Base-by-base conservation (phyloP, 1,140 invertebrate genomes). In the Diabrotica undecimpunctata region DNA sequence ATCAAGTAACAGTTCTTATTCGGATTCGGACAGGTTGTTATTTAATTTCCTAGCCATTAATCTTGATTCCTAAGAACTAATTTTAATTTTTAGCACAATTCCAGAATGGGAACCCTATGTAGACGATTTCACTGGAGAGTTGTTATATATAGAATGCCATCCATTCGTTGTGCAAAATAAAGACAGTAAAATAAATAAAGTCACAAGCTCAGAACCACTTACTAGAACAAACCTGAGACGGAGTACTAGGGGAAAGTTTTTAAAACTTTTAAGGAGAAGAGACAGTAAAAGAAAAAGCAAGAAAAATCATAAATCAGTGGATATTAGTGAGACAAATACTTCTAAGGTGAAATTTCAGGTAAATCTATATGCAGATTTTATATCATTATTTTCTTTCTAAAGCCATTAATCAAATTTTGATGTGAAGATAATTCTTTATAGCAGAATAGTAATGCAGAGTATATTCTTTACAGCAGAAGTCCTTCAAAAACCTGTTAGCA, bases 61-160 rank as follows among this genome's bases (percentile, higher is more conserved):
- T 25, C 4, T n/a, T n/a, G 7, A n/a, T 8, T 52, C 51, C 10
- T 8, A 52, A 52, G 10, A 64, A 59, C 0, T 41, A 61, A 63
- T 58, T 39, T 38, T 51, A 37, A 52, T 36, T 76, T 74, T 61
- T 53, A 79, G 78, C 67, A 74, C 77, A 0, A 68, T 77, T 57
- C 76, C 77, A n/a, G 78, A 79, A 71, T 79, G 78, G 78, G 78
- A 79, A 66, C 71, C 75, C 5, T 76, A 70, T 55, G 65, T 79
- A 10, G 71, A 76, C 64, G 74, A 76, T 61, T 61, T 58, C 46
- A 70, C 70, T 46, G 78, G 78, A 7, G 74, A 79, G 66, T 64
- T 79, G 39, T 52, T 79, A 8, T 79, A 75, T 55, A 76, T 79
- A 35, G 77, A 78, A 64, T 79, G 78, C 61, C 75, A 77, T 68